A percentile compares a stretch with the other conserved stretches of the same genome.
These are phyloP conservation scores for Rhagophthalmus giganteus DNA, from an alignment of 2,888 invertebrate species.

Conservation along the genomic window DNA sequence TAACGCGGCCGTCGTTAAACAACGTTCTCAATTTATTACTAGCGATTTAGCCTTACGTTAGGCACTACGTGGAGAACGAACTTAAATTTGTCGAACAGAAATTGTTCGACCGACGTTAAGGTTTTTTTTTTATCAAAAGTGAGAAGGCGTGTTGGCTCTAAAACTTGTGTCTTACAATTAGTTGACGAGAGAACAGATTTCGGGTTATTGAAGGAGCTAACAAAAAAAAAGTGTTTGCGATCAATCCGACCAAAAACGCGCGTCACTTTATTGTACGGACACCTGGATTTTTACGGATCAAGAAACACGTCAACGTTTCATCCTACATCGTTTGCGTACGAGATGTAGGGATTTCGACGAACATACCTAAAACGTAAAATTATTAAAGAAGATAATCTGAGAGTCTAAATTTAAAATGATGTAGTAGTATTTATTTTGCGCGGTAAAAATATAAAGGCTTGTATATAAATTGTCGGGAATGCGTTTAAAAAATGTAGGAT, in stretches of 20 bases:
- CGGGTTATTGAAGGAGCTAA: constrained; percentile 2
- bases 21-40: constrained; percentile 8
- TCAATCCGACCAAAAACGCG: neutral
- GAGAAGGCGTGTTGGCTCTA: neutral
- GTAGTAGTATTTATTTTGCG: too few relatives aligned
- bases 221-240: constrained; percentile 6
- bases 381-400: too few relatives aligned
- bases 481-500: constrained; percentile 4
- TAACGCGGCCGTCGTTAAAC: constrained; percentile 5
- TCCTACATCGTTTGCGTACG: neutral
- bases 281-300: constrained; percentile 11
- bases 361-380: too few relatives aligned
- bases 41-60: constrained; percentile 5
- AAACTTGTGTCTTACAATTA: constrained; percentile 9
- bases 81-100: neutral
- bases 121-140: too few relatives aligned
- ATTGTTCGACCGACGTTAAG: too few relatives aligned
- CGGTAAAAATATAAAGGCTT: too few relatives aligned
- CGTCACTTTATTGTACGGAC: constrained; percentile 6
- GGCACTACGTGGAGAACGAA: too few relatives aligned
- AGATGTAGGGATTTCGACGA: neutral
- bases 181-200: constrained; percentile 8
- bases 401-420: too few relatives aligned
- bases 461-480: neutral
- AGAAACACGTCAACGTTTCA: constrained; percentile 8